phyloP scores from a whole-genome alignment of 2,888 invertebrate genomes.

The Anodontia alba region DNA sequence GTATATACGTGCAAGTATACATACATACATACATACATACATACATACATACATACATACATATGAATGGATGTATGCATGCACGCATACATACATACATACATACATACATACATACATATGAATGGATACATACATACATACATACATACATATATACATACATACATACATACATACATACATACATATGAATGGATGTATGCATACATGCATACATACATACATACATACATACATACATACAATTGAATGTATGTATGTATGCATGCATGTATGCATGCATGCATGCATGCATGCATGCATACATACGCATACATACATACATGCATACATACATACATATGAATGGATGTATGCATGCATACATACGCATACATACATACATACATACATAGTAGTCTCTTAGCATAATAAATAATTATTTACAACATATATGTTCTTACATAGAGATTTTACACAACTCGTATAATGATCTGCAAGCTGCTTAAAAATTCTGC shows the following conservation, averaged over 20 bases:
- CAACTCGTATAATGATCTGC: too few species aligned
- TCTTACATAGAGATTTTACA: too few species aligned
- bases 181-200: neutral
- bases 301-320: neutral
- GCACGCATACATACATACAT: neutral
- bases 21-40: too few species aligned
- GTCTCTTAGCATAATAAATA: too few species aligned
- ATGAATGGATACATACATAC: neutral
- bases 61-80: neutral
- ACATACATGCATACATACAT: neutral
- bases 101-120: neutral
- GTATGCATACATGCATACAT: neutral
- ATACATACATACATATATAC: neutral
- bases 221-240: neutral
- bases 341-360: neutral
- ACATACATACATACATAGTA: too few species aligned
- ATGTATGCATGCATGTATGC: neutral
- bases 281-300: too few species aligned
- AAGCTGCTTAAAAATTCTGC: too few species aligned
- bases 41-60: neutral
- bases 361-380: too few species aligned
- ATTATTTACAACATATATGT: too few species aligned
- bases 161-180: neutral
- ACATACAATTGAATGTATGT: neutral
- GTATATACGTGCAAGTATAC: too few species aligned